phyloP scores from a whole-genome alignment of 2,113 vertebrate genomes.

The Gallinago media region DNA sequence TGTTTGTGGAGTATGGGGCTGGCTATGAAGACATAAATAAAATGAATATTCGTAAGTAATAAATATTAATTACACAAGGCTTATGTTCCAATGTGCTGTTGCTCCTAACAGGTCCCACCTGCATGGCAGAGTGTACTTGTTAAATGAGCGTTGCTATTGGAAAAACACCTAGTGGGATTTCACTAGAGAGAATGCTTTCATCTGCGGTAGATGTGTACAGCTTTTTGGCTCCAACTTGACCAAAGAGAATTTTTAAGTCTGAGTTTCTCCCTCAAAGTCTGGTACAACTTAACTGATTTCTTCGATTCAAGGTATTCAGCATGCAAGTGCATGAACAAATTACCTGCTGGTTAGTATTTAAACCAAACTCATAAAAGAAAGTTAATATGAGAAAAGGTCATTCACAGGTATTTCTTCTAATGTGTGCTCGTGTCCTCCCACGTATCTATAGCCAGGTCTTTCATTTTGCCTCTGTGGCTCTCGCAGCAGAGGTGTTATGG shows the following conservation, averaged over 20 bases:
- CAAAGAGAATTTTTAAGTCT: constrained; percentile 62
- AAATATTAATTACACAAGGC: constrained; percentile 76
- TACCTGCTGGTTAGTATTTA: constrained; percentile 28
- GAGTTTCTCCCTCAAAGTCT: constrained; percentile 6
- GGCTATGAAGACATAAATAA: constrained; percentile 71
- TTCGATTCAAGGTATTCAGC: background rate
- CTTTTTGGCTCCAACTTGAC: constrained; percentile 59
- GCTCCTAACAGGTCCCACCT: constrained; percentile 72
- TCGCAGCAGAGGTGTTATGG: background rate
- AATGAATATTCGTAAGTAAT: constrained; percentile 77
- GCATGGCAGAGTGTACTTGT: constrained; percentile 76
- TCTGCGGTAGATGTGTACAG: constrained; percentile 51
- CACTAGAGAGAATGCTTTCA: constrained; percentile 65
- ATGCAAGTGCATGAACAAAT: background rate
- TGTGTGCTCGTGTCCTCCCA: background rate
- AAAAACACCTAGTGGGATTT: constrained; percentile 77
- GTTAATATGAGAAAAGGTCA: background rate
- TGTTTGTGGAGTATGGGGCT: constrained; percentile 29
- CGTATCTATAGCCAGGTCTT: accelerated
- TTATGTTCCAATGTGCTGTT: constrained; percentile 69
- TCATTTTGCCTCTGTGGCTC: background rate
- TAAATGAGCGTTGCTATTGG: constrained; percentile 74
- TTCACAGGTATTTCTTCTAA: background rate
- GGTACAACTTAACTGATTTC: background rate
- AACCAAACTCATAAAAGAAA: background rate